Conservation (phyloP, 2,113 vertebrate species). For the Australoheros scitulus region DNA sequence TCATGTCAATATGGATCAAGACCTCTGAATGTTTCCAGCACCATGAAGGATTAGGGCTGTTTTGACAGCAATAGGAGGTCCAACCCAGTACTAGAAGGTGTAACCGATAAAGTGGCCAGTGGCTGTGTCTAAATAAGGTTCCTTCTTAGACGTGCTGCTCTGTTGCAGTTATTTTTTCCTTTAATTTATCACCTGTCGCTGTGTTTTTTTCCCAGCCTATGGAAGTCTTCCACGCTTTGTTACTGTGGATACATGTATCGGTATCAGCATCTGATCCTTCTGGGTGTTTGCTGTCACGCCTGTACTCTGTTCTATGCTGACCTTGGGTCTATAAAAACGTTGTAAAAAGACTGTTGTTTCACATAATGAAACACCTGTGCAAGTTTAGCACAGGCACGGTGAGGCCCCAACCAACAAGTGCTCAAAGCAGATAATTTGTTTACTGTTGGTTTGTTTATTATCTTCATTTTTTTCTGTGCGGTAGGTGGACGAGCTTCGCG, state of each 20-base stretch:
- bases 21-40: too few relatives aligned
- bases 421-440: neutral
- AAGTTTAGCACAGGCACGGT: neutral
- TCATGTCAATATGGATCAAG: too few relatives aligned
- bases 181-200: too few relatives aligned
- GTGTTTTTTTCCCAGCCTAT: neutral
- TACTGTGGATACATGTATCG: neutral
- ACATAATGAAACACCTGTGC: neutral
- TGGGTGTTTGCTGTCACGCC: neutral
- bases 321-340: neutral
- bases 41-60: too few relatives aligned
- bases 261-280: neutral
- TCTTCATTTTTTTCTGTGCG: neutral
- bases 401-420: neutral
- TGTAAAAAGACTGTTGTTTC: neutral
- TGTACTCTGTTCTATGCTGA: neutral
- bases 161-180: neutral
- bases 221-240: neutral
- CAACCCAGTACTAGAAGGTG: too few relatives aligned
- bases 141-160: neutral
- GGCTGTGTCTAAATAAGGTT: too few relatives aligned
- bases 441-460: neutral
- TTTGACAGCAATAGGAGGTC: too few relatives aligned
- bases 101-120: too few relatives aligned
- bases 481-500: slow-evolving; percentile 87